phyloP scores from a whole-genome alignment of 1,140 invertebrate species.

The Polyergus mexicanus region DNA sequence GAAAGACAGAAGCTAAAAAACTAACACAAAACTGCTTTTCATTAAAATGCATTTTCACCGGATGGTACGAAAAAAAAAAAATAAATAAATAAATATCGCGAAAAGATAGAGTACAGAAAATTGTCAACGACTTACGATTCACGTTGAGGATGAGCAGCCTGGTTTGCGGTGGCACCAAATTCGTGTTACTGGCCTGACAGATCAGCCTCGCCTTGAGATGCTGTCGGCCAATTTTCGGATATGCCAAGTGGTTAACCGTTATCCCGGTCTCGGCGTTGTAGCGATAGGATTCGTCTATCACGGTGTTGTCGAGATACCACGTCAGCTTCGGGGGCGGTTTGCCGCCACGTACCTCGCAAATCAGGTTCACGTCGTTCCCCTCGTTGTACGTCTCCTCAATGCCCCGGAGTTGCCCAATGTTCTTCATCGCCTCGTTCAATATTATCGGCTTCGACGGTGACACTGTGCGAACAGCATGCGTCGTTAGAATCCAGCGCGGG shows the following conservation, averaged over 20 bases:
- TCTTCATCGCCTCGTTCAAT: constrained; percentile 85
- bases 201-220: constrained; percentile 92
- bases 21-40: not conserved
- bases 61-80: not conserved
- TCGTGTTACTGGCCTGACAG: constrained; percentile 95
- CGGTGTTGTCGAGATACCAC: constrained; percentile 94
- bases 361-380: constrained; percentile 87
- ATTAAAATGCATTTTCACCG: not conserved
- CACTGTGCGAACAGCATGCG: constrained; percentile 72
- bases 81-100: not conserved
- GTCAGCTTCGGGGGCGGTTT: constrained; percentile 92
- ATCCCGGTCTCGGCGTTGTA: constrained; percentile 88
- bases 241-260: constrained; percentile 92
- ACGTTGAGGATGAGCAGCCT: constrained; percentile 93
- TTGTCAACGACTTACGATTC: constrained; percentile 91
- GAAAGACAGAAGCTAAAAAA: not conserved
- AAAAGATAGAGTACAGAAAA: not conserved
- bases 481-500: constrained; percentile 67
- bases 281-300: constrained; percentile 94
- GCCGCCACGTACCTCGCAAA: constrained; percentile 89
- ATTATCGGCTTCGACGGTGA: constrained; percentile 88
- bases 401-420: constrained; percentile 75
- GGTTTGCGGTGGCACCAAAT: constrained; percentile 91
- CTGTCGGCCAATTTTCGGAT: constrained; percentile 91
- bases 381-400: constrained; percentile 88